Base-by-base conservation (phyloP, 2,113 vertebrate species). In the Tachysurus vachellii region DNA sequence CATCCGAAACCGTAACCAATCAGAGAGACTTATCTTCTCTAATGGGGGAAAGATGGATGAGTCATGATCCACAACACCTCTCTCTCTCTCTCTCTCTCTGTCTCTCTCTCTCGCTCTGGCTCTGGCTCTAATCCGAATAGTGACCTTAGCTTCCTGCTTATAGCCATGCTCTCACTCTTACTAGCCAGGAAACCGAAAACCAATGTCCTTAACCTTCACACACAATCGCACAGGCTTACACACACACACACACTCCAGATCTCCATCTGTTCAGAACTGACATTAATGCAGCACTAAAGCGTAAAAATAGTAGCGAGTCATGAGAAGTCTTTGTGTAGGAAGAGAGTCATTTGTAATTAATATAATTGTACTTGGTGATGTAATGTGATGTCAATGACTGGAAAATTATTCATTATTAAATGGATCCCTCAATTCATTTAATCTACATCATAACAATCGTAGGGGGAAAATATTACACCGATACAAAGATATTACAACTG, bases 121-220 rank as follows among this genome's bases (percentile, higher is more conserved):
- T 50, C 73, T 84, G 87, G 80, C 81, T 62, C 31, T 64, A 80
- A 83, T 86, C 88, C 59, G 79, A 81, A 53, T 44, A 28, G 73
- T 92, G 85, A 91, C 86, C 89, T 90, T 50, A 82, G 64, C 79
- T 89, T 89, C 86, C 87, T 91, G 85, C 88, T 90, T 91, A 89
- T 86, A 91, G 79, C 84, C 8, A 12, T 59, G 83, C 23, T 88
- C 84, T 87, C 53, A 84, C 82, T 86, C 54, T 44, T 61, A 86
- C 8, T 80, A 75, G 66, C 77, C 47, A 62, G 66, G 85, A 84
- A 89, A 86, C 79, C 26, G 21, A 82, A 90, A 54, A 71, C 77
- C 80, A 64, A 31, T 36, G 83, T 86, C 83, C 87, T 83, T 87
- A 86, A 85, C 71, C 54, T 86, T 62, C 82, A 87, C 56, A 61